Conservation (phyloP, 2,888 invertebrate species). For the Tiliacea aurago region DNA sequence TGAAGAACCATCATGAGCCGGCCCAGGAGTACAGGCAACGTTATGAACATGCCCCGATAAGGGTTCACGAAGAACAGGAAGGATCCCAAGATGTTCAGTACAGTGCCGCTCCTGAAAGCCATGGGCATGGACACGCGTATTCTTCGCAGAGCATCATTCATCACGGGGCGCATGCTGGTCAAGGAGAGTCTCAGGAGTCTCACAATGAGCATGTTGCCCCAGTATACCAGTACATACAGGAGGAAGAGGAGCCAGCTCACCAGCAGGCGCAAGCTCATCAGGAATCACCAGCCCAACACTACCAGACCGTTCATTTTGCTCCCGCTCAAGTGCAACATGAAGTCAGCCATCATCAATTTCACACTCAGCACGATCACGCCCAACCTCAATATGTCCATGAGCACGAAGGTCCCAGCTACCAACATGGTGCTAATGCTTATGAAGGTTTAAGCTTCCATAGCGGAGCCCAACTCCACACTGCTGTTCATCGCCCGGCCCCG, state of each 20-base stretch:
- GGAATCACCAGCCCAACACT: slow-evolving; percentile 60
- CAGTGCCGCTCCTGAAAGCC: slow-evolving; percentile 53
- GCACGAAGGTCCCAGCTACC: slow-evolving; percentile 57
- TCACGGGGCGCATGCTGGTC: slow-evolving; percentile 71
- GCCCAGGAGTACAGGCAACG: slow-evolving; percentile 75
- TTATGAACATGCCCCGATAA: slow-evolving; percentile 71
- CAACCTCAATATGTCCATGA: slow-evolving; percentile 57
- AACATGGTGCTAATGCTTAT: slow-evolving; percentile 47
- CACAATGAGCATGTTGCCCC: slow-evolving; percentile 75
- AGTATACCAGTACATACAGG: slow-evolving; percentile 76
- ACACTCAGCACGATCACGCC: slow-evolving; percentile 35
- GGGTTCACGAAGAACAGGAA: slow-evolving; percentile 71
- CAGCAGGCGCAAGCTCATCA: slow-evolving; percentile 48
- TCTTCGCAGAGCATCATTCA: slow-evolving; percentile 79
- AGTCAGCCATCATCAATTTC: slow-evolving; percentile 41
- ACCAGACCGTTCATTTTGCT: slow-evolving; percentile 63
- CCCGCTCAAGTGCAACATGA: slow-evolving; percentile 72
- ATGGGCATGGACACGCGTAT: slow-evolving; percentile 71
- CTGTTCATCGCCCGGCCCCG: slow-evolving; percentile 30
- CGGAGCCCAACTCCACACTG: slow-evolving; percentile 47
- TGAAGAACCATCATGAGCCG: slow-evolving; percentile 77
- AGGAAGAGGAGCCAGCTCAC: slow-evolving; percentile 65
- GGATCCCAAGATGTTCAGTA: slow-evolving; percentile 53
- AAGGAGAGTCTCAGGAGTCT: slow-evolving; percentile 76
- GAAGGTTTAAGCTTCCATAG: slow-evolving; percentile 45